Base-by-base conservation (phyloP, 2,888 invertebrate genomes). In the Parochlus steinenii region DNA sequence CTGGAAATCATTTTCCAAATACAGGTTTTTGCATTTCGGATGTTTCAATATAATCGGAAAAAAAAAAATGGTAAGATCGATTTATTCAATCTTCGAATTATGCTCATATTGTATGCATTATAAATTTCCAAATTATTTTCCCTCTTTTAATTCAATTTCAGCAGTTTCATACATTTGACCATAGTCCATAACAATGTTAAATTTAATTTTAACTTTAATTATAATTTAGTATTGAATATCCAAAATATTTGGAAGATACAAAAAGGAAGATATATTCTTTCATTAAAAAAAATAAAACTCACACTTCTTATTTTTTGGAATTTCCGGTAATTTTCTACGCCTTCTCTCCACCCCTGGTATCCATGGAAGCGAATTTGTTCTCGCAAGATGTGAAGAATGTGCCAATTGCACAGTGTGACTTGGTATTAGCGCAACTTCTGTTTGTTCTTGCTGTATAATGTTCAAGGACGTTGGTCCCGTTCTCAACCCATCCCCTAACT, bases 271-370 rank as follows among this genome's bases (percentile, higher is more conserved):
- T 67, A 57, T 45, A 69, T n/a, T n/a, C n/a, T n/a, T n/a, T n/a
- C n/a, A n/a, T 58, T 35, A 65, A 58, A 30, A 70, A 70, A 71
- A 61, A 28, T 54, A 50, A 46, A 37, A 58, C 75, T 74, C 57
- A 83, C 83, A 72, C 71, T 82, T 83, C 56, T 79, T 80, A 49
- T 79, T 78, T 56, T 85, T 86, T 5, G 87, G 87, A 47, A 87
- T 86, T 61, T 87, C 86, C 22, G 87, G 87, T 17, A 87, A 64
- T 61, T 81, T 82, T 60, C 87, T 67, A 47, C 89, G 65, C 49
- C 79, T 68, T 43, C 83, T 64, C 52, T 79, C 75, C 8, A 52
- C 47, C 43, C 30, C 38, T 14, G 41, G 38, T 22, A 39, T 39
- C 35, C 39, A 44, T 24, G 43, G 39, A 15, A 39, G 36, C 12